A percentile compares a stretch with the other conserved stretches of the same genome.
Conservation (phyloP, 2,888 invertebrate species). For the Choreutis nemorana region DNA sequence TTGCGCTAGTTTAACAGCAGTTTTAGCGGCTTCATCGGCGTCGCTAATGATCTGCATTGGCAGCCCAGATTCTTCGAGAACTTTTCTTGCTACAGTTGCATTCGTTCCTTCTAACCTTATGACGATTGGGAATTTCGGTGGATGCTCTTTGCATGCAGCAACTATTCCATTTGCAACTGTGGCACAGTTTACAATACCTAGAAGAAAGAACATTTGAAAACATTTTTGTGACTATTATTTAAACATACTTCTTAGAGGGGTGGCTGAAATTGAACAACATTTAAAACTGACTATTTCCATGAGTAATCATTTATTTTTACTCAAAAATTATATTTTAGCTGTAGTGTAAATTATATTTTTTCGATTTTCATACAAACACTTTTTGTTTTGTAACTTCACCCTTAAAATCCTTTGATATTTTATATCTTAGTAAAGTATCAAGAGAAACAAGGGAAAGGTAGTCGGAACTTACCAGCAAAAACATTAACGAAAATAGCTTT, state of each 20-base stretch:
- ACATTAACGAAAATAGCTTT: conserved; percentile 97
- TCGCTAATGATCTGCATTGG: conserved; percentile 83
- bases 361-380: too few species aligned
- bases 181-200: conserved; percentile 97
- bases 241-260: too few species aligned
- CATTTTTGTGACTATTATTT: too few species aligned
- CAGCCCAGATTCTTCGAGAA: conserved; percentile 84
- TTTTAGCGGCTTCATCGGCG: conserved; percentile 92
- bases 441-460: too few species aligned
- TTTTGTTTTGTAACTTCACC: too few species aligned
- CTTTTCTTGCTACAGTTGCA: conserved; percentile 80
- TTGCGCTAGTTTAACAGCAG: conserved; percentile 73
- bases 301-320: too few species aligned
- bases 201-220: conserved; percentile 18
- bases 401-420: too few species aligned
- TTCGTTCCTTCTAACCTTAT: conserved; percentile 97
- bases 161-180: conserved; percentile 97
- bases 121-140: conserved; percentile 86
- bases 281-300: too few species aligned
- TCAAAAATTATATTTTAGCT: too few species aligned
- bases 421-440: too few species aligned
- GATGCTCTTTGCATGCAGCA: conserved; percentile 81
- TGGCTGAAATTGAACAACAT: too few species aligned
- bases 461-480: conserved; percentile 81
- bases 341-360: too few species aligned